phyloP scores from a whole-genome alignment of 2,113 vertebrate species.

The Barbus barbus region DNA sequence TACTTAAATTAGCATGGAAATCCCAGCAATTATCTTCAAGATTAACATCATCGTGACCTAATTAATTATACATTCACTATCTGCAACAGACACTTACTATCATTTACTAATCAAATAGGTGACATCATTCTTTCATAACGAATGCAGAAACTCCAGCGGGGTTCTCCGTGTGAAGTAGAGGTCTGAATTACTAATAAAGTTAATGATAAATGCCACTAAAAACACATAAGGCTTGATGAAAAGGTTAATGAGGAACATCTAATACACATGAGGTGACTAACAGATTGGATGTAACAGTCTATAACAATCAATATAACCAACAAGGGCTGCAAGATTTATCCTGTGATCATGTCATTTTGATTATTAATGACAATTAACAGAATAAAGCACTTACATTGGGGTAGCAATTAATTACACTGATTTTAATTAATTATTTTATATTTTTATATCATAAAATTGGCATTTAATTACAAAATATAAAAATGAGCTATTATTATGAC shows the following conservation, averaged over 20 bases:
- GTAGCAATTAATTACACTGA: too few relatives aligned
- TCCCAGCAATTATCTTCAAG: neutral
- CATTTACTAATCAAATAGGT: constrained; percentile 31
- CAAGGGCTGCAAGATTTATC: neutral
- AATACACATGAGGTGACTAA: neutral
- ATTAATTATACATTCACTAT: constrained; percentile 42
- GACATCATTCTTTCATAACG: constrained; percentile 36
- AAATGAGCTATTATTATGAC: too few relatives aligned
- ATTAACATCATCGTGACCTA: neutral
- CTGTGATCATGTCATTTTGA: too few relatives aligned
- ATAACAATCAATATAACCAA: neutral
- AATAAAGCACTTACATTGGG: too few relatives aligned
- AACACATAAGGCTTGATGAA: constrained; percentile 3
- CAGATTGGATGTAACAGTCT: neutral
- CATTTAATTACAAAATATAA: too few relatives aligned
- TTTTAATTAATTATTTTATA: too few relatives aligned
- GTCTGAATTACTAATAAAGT: neutral
- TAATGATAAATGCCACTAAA: constrained; percentile 10
- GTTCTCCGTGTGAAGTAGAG: neutral
- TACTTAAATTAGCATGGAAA: neutral
- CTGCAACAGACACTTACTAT: neutral
- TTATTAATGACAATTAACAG: too few relatives aligned
- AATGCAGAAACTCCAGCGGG: constrained; percentile 14
- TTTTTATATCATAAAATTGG: too few relatives aligned
- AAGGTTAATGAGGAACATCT: neutral